These are phyloP conservation scores for Leptobrachium leishanense DNA, from an alignment of 2,113 vertebrate species.

Conservation along the genomic window DNA sequence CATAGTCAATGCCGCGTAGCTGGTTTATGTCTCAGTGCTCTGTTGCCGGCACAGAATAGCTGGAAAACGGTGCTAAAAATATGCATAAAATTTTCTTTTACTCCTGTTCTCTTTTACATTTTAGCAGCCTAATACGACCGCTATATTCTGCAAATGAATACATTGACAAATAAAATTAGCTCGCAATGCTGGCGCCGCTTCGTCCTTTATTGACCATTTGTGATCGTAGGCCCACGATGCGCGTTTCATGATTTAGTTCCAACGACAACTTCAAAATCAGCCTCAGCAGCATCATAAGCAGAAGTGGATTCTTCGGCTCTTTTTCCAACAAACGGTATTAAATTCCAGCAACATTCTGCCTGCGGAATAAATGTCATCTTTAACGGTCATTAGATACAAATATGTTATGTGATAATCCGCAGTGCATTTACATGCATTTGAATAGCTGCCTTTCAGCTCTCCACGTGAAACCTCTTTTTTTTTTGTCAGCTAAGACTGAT, in stretches of 20 bases:
- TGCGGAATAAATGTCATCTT: conserved; percentile 39
- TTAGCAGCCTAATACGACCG: neutral
- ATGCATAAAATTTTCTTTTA: neutral
- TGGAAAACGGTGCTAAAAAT: neutral
- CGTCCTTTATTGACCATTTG: conserved; percentile 23
- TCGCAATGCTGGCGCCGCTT: neutral
- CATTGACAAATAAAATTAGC: conserved; percentile 21
- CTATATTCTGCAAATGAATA: conserved; percentile 3
- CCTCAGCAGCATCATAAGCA: conserved; percentile 17
- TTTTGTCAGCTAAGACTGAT: conserved; percentile 48
- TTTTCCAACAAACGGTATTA: conserved; percentile 24
- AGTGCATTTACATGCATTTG: conserved; percentile 44
- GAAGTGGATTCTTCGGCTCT: conserved; percentile 21
- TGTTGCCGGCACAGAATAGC: neutral
- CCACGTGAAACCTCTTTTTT: conserved; percentile 27
- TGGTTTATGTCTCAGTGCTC: neutral
- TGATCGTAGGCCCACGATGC: neutral
- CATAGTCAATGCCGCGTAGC: neutral
- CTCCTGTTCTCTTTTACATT: neutral
- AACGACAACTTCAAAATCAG: conserved; percentile 18
- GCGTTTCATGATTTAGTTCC: conserved; percentile 20
- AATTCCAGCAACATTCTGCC: conserved; percentile 26
- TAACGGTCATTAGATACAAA: conserved; percentile 48
- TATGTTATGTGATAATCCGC: conserved; percentile 46
- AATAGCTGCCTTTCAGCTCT: conserved; percentile 40